Conservation (phyloP, 2,888 invertebrate genomes). For the Argyresthia goedartella region DNA sequence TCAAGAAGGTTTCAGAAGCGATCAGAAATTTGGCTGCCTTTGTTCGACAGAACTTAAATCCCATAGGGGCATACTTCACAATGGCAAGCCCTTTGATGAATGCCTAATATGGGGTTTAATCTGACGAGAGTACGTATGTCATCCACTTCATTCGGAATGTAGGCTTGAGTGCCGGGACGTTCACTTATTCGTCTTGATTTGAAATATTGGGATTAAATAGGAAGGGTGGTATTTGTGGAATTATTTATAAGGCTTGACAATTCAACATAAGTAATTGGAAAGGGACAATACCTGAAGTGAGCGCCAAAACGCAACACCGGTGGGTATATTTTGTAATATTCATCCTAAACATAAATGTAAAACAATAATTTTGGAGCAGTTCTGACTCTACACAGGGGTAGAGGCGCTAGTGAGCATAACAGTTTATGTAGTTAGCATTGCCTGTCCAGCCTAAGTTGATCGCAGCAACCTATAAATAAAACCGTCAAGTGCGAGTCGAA, state of each 20-base stretch:
- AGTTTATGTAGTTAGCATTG: too few relatives aligned
- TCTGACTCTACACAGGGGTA: too few relatives aligned
- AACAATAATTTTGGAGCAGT: too few relatives aligned
- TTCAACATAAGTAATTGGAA: too few relatives aligned
- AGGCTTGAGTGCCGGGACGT: conserved; percentile 24
- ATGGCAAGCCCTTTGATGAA: conserved; percentile 58
- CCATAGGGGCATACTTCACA: conserved; percentile 36
- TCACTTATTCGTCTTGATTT: conserved; percentile 32
- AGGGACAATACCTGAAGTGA: too few relatives aligned
- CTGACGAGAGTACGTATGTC: conserved; percentile 37
- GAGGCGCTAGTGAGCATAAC: too few relatives aligned
- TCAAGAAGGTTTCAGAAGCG: conserved; percentile 46
- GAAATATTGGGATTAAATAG: background rate
- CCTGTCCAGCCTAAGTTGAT: too few relatives aligned
- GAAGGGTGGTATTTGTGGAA: background rate
- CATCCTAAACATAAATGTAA: too few relatives aligned
- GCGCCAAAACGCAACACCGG: too few relatives aligned
- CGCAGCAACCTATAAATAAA: too few relatives aligned
- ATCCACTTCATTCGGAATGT: conserved; percentile 38
- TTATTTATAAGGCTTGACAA: background rate
- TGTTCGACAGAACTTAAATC: conserved; percentile 52
- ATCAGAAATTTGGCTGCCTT: conserved; percentile 44
- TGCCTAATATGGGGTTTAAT: conserved; percentile 61
- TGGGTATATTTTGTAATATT: too few relatives aligned
- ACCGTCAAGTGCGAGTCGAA: too few relatives aligned